Base-by-base conservation (phyloP, 2,113 vertebrate genomes). In the Ptychochromis oligacanthus region DNA sequence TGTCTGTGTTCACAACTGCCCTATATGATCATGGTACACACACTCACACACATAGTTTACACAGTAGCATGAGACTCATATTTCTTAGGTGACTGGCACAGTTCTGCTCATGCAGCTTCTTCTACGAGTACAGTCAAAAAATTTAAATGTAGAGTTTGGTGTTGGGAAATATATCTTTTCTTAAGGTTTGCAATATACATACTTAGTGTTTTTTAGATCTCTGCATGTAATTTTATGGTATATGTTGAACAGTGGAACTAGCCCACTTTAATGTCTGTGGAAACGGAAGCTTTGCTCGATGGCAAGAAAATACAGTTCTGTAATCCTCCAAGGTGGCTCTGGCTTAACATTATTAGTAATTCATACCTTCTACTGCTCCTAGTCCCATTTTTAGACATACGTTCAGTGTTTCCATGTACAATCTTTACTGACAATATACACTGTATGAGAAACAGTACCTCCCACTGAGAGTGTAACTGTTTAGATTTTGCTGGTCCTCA, bases 1-100 rank as follows among this genome's bases (percentile, higher is more conserved):
- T 74, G 75, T 84, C 79, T 81, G 76, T 49, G 54, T 79, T 83
- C 82, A 78, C 75, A 34, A 56, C 65, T 90, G 85, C 79, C 81
- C 87, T 70, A 84, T 76, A 89, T 89, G 80, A 85, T 81, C 79
- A 72, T 34, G 1, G 61, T 59, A 80, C 28, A 31, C 28, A 31
- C 28, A 31, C 28, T 3, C 28, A 31, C 28, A 31, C 28, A 31
- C 28, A 31, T 2, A 31, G 7, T n/a, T 28, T 15, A 10, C 40
- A 18, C 59, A 56, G 6, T 36, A 56, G 65, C 26, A 15, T 77
- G n/a, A 74, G 57, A 80, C 18, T 38, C 38, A 77, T 55, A 55
- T 62, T 22, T 62, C 38, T 58, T 14, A 22, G 12, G 57, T 20
- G 18, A 28, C 28, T 40, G 34, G 67, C 20, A 72, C 46, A 31